phyloP scores from a whole-genome alignment of 2,888 invertebrate species.

The Steinernema hermaphroditum region DNA sequence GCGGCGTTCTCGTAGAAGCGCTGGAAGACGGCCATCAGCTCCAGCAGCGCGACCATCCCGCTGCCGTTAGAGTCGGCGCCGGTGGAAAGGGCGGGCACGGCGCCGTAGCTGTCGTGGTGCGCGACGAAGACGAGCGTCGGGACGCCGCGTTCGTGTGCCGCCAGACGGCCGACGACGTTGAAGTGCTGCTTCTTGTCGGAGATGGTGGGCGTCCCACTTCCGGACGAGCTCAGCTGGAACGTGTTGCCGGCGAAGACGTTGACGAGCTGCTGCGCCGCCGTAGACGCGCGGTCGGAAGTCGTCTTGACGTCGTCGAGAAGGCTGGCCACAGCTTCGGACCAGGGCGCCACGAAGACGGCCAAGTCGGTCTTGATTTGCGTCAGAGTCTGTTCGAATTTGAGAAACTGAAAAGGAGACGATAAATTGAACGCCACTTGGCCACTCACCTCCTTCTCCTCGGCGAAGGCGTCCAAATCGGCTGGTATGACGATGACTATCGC shows the following conservation, averaged over 20 bases:
- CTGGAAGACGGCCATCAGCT: constrained; percentile 80
- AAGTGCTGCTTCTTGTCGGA: constrained; percentile 33
- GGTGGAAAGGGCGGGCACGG: constrained; percentile 83
- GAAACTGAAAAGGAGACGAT: constrained; percentile 47
- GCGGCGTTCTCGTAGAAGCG: constrained; percentile 56
- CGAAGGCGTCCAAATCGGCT: constrained; percentile 48
- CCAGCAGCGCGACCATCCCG: constrained; percentile 83
- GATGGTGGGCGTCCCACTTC: constrained; percentile 36
- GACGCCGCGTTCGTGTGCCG: constrained; percentile 67
- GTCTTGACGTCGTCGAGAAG: constrained; percentile 42
- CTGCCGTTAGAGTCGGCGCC: constrained; percentile 92
- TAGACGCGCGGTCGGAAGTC: constrained; percentile 37
- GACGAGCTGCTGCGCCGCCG: constrained; percentile 55
- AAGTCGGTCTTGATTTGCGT: constrained; percentile 49
- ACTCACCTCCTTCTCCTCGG: constrained; percentile 29
- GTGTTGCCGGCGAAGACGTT: constrained; percentile 60
- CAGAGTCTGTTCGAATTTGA: constrained; percentile 49
- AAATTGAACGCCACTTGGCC: too few species aligned
- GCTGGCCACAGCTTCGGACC: constrained; percentile 38
- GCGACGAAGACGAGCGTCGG: constrained; percentile 88
- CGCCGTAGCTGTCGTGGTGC: constrained; percentile 87
- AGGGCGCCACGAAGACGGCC: constrained; percentile 56
- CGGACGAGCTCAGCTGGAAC: constrained; percentile 51
- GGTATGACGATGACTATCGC: constrained; percentile 64
- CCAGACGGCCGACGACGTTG: constrained; percentile 54